phyloP scores from a whole-genome alignment of 2,797 vertebrate genomes.

The Sebastes melanostomus region DNA sequence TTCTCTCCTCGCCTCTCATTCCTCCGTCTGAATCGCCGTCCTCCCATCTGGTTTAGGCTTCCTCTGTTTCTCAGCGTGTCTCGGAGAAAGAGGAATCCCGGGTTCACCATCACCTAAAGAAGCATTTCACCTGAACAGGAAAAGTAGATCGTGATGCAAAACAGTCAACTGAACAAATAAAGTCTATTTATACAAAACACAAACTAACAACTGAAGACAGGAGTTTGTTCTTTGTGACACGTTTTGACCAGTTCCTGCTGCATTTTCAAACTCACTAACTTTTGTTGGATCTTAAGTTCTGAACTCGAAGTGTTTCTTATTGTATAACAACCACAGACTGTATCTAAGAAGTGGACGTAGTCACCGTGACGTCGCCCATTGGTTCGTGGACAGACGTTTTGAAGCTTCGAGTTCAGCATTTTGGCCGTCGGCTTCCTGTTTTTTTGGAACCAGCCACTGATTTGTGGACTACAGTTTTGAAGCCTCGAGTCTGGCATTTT shows the following conservation, averaged over 20 bases:
- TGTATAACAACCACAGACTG: no score
- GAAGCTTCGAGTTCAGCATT: neutral
- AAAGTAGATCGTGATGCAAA: neutral
- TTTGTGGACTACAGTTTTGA: no score
- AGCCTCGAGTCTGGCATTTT: no score
- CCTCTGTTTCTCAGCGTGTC: conserved; percentile 5
- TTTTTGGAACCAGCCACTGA: no score
- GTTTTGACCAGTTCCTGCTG: neutral
- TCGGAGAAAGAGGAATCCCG: conserved; percentile 9
- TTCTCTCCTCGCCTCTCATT: conserved; percentile 30
- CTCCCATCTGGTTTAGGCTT: conserved; percentile 40
- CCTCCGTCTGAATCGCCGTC: conserved; percentile 28
- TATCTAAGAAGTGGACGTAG: neutral
- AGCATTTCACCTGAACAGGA: neutral
- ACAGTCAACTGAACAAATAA: neutral
- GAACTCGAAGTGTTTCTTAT: no score
- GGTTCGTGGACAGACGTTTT: neutral
- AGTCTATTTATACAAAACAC: neutral
- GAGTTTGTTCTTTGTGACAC: neutral
- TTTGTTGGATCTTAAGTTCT: no score
- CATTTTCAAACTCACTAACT: no score
- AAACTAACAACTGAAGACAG: neutral
- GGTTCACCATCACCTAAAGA: conserved; percentile 3
- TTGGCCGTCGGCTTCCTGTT: neutral
- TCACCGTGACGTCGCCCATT: neutral